Conservation (phyloP, 2,113 vertebrate species). For the Tylochromis polylepis region DNA sequence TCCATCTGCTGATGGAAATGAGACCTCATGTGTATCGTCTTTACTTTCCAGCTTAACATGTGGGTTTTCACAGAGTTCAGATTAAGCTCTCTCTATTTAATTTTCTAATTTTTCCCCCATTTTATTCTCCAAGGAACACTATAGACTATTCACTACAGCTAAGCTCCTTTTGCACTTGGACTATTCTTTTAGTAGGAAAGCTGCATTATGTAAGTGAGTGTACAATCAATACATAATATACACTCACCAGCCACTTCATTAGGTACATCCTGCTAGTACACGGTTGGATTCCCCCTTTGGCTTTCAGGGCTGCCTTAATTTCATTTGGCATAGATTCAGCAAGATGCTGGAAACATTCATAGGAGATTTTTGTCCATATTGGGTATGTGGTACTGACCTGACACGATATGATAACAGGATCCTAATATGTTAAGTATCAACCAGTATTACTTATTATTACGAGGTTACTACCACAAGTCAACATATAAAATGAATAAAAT, state of each 20-base stretch:
- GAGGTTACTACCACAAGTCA: neutral
- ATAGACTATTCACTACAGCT: neutral
- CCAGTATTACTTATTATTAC: neutral
- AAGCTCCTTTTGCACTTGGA: neutral
- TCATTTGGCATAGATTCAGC: neutral
- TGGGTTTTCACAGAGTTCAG: conserved; percentile 1
- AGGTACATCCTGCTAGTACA: neutral
- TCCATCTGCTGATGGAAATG: conserved; percentile 28
- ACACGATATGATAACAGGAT: neutral
- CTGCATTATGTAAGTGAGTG: neutral
- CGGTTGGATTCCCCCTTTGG: neutral
- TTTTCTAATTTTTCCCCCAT: neutral
- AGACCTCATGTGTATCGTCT: conserved; percentile 13
- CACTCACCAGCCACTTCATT: neutral
- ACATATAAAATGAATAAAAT: neutral
- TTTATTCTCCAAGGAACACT: neutral
- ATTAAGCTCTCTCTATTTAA: neutral
- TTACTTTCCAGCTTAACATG: neutral
- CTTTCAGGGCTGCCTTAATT: neutral
- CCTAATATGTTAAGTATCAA: neutral
- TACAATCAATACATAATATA: neutral
- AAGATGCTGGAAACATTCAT: neutral
- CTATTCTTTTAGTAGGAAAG: neutral
- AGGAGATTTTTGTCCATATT: neutral
- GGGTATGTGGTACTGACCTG: neutral